Base-by-base conservation (phyloP, 64 coral and sea anemone species). In the Montipora cactus region DNA sequence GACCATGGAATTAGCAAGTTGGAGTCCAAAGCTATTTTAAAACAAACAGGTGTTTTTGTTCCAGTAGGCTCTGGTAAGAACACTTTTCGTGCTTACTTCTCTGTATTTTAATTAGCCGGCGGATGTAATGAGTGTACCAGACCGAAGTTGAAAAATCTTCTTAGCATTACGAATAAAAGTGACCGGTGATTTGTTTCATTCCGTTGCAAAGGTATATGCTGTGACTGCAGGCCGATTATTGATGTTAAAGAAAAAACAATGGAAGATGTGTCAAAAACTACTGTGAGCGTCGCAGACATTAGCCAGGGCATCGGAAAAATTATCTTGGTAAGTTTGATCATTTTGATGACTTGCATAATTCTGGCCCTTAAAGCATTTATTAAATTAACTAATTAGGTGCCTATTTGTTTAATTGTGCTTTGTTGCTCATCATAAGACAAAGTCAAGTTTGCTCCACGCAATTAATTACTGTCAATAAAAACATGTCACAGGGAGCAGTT, bases 31-130 rank as follows among this genome's bases (percentile, higher is more conserved):
- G 86, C 92, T 49, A 94, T 89, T 7, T 45, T 94, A 59, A 45
- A 51, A 68, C 49, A 77, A 12, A 81, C 86, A 44, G 86, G 85
- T 4, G 47, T 94, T 13, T 94, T 88, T 88, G 85, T 94, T 68
- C 84, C 84, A 25, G 84, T 75, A 6, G 84, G 84, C 52, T 88
- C 92, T 94, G 84, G 92, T 94, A 61, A 88, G 84, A 82, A 69
- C 25, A 81, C 90, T 68, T 47, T 90, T 90, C 49, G 23, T 51
- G 68, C 49, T 70, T 77, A 19, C 68, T 71, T 21, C 68, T 71
- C 18, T 71, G 68, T 18, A 18, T 71, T 18, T 71, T 19, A 71
- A 71, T 19, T 18, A 21, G 68, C 21, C 20, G 5, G 68, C 68
- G 21, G 68, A 71, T 19, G 68, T 71, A 19, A 28, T 28, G 21